phyloP scores from a whole-genome alignment of 1,140 invertebrate genomes.

The Acyrthosiphon pisum region DNA sequence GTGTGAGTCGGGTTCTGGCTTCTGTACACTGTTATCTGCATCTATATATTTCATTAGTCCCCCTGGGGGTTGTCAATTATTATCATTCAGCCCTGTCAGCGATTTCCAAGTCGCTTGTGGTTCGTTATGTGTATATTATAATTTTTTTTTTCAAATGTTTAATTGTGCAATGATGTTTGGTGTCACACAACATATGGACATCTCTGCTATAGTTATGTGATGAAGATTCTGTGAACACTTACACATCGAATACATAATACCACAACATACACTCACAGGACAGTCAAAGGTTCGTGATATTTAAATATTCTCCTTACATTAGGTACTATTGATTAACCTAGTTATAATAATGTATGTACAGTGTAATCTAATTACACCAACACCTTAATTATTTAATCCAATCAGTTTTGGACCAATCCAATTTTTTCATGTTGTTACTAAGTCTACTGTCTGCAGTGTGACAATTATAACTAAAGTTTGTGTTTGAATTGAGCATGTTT shows the following conservation, averaged over 20 bases:
- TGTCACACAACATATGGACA: conserved; percentile 30
- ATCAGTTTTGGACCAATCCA: background rate
- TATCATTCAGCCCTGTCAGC: background rate
- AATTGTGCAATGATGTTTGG: background rate
- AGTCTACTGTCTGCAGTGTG: background rate
- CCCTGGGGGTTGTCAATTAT: background rate
- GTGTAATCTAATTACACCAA: background rate
- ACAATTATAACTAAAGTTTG: background rate
- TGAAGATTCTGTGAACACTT: background rate
- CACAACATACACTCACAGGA: background rate
- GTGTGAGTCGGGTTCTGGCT: background rate
- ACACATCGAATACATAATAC: background rate
- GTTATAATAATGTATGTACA: background rate
- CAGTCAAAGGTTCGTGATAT: conserved; percentile 6
- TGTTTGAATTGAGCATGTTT: background rate
- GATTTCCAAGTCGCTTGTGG: too few species aligned
- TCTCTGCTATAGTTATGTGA: background rate
- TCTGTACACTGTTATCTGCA: background rate
- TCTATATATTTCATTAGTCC: background rate
- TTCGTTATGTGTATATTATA: background rate
- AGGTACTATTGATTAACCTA: conserved; percentile 14
- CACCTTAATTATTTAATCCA: conserved; percentile 31
- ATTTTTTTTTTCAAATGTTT: background rate
- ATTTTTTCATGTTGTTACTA: background rate
- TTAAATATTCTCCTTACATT: background rate